Base-by-base conservation (phyloP, 2,797 vertebrate genomes). In the Gallinago nigripennis region DNA sequence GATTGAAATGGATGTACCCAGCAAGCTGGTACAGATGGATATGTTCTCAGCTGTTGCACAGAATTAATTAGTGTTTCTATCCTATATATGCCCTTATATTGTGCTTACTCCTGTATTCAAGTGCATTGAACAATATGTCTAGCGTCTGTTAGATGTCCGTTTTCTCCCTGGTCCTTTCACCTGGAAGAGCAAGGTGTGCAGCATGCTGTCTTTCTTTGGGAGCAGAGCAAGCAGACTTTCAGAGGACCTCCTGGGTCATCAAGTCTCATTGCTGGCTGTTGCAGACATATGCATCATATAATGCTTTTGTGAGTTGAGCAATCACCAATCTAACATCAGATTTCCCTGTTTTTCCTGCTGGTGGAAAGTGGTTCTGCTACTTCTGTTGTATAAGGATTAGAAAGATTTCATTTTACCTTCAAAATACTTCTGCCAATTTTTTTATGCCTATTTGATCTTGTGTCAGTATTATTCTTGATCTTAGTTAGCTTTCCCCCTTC, bases 41-140 rank as follows among this genome's bases (percentile, higher is more conserved):
- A 28, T 39, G 54, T 90, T 93, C 88, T 81, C 81, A 64, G 24
- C 68, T 93, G 18, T 61, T 91, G 77, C 7, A 4, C 65, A 82
- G 75, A 87, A 94, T 83, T 81, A 92, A 76, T 65, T 76, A 70
- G 17, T 56, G 25, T 57, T 92, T 65, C 51, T 84, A 4, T 28
- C 53, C 60, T 43, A 27, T 76, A 28, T 37, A 50, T 46, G 17
- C 33, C 6, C 15, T 90, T 68, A 71, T 6, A 4, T 24, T 82
- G 63, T 69, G 39, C 37, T 8, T 31, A 35, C 9, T 8, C 25
- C 0, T 0, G 45, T 27, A 78, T 24, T 16, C 72, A 30, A 54
- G 25, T 14, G 11, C 45, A 28, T 2, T 56, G 61, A 78, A 50
- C 19, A 69, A 39, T 16, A 8, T 20, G 8, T 57, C 11, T 53